Base-by-base conservation (phyloP, 2,113 vertebrate species). In the Brachyhypopomus gauderio region DNA sequence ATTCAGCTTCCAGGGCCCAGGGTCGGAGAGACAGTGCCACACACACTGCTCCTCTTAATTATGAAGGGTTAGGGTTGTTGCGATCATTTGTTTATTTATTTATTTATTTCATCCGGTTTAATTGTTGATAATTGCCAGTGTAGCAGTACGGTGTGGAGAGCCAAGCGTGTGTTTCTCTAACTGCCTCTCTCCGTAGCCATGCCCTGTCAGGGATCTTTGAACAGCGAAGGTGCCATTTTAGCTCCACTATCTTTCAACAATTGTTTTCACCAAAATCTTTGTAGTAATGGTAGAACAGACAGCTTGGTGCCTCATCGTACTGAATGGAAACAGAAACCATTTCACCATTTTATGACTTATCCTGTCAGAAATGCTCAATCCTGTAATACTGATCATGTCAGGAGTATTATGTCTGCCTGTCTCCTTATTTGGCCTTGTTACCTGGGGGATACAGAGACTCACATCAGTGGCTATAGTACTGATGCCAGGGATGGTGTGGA, bases 21-120 rank as follows among this genome's bases (percentile, higher is more conserved):
- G 67, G 76, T 85, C 81, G 77, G 34, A 77, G 25, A 36, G 55
- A 19, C 56, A 81, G n/a, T 48, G 78, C 72, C 83, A 78, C 41
- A 27, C 23, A 45, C 72, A 6, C 19, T 23, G 45, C 12, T 60
- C 9, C 41, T 45, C 9, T 8, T 45, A 45, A 45, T 45, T 4
- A 1, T 3, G 30, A 30, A 30, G 9, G 9, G 1, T 45, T 11
- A 5, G 9, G 41, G 6, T 45, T 45, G 5, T 45, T 45, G 45
- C 8, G 3, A 41, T 77, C 25, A 25, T n/a, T 30, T 22, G 7
- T 83, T 19, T 67, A 9, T 55, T 74, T 34, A 6, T 1, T 55
- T 60, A 30, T 72, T 66, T 19, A 5, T 1, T 3, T 20, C 19
- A 19, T n/a, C 1, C 5, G 3, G 58, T n/a, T 60, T 60, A 22